Evolutionary conservation across 2,113 vertebrate genomes (phyloP).

Genomic region (Dipodomys stephensi): DNA sequence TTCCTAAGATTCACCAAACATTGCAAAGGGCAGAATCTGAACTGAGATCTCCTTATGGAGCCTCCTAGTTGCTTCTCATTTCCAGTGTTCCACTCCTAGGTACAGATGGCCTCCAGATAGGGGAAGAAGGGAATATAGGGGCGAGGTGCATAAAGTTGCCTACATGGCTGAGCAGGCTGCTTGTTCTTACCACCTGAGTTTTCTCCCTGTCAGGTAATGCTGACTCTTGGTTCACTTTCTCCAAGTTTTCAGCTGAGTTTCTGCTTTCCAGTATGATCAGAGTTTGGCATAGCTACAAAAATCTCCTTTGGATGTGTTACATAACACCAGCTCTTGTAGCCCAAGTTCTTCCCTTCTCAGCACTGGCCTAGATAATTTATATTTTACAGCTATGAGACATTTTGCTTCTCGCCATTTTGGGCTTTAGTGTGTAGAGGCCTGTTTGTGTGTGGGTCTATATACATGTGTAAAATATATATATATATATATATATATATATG

Average conservation of each 20-base stretch:
- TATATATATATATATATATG: no score
- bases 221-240: neutral
- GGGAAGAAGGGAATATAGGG: accelerated
- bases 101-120: neutral
- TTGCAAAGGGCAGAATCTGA: neutral
- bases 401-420: neutral
- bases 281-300: constrained; percentile 22
- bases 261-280: constrained; percentile 9
- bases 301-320: constrained; percentile 46
- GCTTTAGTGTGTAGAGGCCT: neutral
- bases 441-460: neutral
- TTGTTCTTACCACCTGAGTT: neutral
- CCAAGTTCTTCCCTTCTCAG: neutral
- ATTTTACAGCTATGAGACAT: constrained; percentile 50
- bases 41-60: accelerated
- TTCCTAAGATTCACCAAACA: neutral
- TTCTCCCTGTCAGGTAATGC: neutral
- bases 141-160: accelerated
- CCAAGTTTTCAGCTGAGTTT: constrained; percentile 57
- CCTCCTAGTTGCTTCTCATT: neutral
- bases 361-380: constrained; percentile 57
- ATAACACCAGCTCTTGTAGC: constrained; percentile 2
- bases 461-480: no score
- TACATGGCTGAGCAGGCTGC: accelerated
- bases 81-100: neutral